phyloP scores from a whole-genome alignment of 2,797 vertebrate genomes.

The Dryobates pubescens region DNA sequence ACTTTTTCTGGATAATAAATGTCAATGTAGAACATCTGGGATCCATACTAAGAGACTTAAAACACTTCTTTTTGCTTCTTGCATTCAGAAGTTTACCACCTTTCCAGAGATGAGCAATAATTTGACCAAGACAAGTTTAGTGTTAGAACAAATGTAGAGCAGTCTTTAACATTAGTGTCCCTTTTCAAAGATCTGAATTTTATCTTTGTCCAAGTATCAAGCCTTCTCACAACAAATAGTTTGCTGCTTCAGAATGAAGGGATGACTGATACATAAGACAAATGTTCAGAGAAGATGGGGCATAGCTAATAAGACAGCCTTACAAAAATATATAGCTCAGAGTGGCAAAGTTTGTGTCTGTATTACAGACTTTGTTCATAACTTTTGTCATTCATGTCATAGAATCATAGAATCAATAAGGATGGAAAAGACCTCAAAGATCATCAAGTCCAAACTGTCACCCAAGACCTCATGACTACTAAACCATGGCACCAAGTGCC shows the following conservation, averaged over 20 bases:
- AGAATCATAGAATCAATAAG: background rate
- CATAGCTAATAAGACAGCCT: background rate
- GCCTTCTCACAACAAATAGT: background rate
- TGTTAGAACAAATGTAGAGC: background rate
- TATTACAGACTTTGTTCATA: background rate
- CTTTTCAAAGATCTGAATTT: background rate
- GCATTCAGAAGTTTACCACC: background rate
- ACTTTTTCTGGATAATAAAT: background rate
- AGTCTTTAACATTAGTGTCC: background rate
- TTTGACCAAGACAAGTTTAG: background rate
- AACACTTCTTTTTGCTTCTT: background rate
- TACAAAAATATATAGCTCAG: background rate
- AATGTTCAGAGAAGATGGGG: background rate
- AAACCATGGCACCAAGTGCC: no score
- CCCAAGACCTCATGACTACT: no score
- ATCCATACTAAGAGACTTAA: background rate
- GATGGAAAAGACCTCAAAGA: no score
- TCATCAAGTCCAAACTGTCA: no score
- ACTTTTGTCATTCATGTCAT: background rate
- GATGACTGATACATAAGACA: background rate
- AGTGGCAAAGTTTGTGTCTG: background rate
- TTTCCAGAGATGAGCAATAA: background rate
- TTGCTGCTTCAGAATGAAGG: background rate
- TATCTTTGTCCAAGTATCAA: background rate
- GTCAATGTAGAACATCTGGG: background rate